These are phyloP conservation scores for Isoperla grammatica DNA, from an alignment of 2,888 invertebrate genomes.

Conservation along the genomic window DNA sequence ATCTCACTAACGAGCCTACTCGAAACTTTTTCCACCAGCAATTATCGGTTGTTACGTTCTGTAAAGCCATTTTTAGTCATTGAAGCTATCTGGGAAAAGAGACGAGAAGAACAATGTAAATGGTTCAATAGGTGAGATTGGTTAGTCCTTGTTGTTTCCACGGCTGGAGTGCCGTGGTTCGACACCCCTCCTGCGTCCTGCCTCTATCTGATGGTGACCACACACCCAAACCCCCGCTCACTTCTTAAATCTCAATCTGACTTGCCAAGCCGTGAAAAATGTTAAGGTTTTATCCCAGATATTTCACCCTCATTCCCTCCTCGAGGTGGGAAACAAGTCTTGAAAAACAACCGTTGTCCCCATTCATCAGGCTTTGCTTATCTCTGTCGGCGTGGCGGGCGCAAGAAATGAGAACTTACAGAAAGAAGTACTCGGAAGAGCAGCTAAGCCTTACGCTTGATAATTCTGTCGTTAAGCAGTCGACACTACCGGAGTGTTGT, in stretches of 20 bases:
- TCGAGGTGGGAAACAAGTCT: conserved; percentile 27
- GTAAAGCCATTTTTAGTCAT: not conserved
- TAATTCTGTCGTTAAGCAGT: conserved; percentile 39
- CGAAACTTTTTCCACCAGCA: conserved; percentile 14
- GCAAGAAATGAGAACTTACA: conserved; percentile 27
- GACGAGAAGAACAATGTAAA: too few species aligned
- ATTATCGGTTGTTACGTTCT: conserved; percentile 19
- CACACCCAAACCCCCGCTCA: not conserved
- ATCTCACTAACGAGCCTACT: conserved; percentile 5
- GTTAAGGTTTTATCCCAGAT: conserved; percentile 31
- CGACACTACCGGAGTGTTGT: conserved; percentile 6
- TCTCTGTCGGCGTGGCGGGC: conserved; percentile 34
- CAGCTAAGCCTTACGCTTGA: conserved; percentile 37
- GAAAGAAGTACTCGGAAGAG: conserved; percentile 30
- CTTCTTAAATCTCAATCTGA: conserved; percentile 26
- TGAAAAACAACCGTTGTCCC: conserved; percentile 39
- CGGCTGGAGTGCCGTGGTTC: too few species aligned
- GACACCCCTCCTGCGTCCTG: too few species aligned
- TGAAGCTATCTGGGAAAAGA: too few species aligned
- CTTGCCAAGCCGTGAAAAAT: conserved; percentile 30
- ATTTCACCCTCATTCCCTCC: conserved; percentile 29
- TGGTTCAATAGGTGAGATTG: too few species aligned
- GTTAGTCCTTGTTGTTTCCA: too few species aligned
- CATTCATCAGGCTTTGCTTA: conserved; percentile 40
- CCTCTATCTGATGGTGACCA: not conserved